A percentile compares a stretch with the other conserved stretches of the same genome.
Conservation (phyloP, 2,797 vertebrate genomes). For the Champsocephalus gunnari region DNA sequence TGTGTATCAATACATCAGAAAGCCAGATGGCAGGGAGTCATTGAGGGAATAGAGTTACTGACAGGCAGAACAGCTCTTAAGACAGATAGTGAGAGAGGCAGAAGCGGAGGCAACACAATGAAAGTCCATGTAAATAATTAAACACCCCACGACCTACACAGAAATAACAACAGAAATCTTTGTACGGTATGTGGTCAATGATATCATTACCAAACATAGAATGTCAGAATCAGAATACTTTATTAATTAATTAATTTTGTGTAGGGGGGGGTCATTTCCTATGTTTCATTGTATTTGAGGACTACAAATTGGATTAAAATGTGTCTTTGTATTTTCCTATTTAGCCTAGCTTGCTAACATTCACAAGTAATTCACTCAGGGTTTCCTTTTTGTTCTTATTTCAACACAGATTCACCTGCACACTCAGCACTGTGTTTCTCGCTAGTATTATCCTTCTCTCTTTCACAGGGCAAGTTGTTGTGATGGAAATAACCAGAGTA, state of each 20-base stretch:
- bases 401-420: too few relatives aligned
- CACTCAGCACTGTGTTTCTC: too few relatives aligned
- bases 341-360: not conserved
- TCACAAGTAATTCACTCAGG: not conserved
- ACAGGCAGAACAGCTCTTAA: slow-evolving; percentile 58
- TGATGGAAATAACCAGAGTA: not conserved
- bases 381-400: not conserved
- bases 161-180: not conserved
- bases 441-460: not conserved
- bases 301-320: too few relatives aligned
- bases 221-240: not conserved
- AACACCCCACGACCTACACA: slow-evolving; percentile 20
- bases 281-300: not conserved
- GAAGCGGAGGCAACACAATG: slow-evolving; percentile 22
- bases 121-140: slow-evolving; percentile 25
- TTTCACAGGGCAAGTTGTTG: not conserved
- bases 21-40: slow-evolving; percentile 56
- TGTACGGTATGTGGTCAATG: not conserved
- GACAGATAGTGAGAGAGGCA: slow-evolving; percentile 19
- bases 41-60: slow-evolving; percentile 58
- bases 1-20: slow-evolving; percentile 58
- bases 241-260: too few relatives aligned
- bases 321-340: too few relatives aligned
- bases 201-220: not conserved
- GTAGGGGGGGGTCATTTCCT: not conserved